A percentile compares a stretch with the other conserved stretches of the same genome.
These are phyloP conservation scores for Anguilla pacifica DNA, from an alignment of 2,797 vertebrate genomes.

Conservation along the genomic window DNA sequence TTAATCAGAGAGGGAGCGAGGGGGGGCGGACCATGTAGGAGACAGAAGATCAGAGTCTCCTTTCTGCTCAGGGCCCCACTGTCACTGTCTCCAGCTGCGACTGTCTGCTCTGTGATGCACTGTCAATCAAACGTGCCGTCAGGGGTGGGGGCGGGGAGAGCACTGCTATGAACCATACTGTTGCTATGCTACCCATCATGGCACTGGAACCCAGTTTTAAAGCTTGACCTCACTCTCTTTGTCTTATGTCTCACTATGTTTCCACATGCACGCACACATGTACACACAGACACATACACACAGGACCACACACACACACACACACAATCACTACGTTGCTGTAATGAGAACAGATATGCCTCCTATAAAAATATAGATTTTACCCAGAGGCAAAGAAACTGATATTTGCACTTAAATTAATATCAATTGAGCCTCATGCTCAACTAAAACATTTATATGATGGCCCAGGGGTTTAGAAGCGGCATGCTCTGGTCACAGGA, in stretches of 20 bases:
- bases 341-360: background rate
- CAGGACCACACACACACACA: background rate
- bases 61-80: background rate
- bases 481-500: background rate
- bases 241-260: too few relatives aligned
- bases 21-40: background rate
- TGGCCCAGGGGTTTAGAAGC: background rate
- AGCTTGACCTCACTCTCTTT: too few relatives aligned
- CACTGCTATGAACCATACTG: background rate
- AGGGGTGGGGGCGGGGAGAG: background rate
- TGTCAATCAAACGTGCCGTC: background rate
- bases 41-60: background rate
- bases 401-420: background rate
- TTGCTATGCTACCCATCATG: background rate
- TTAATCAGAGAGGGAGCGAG: slow-evolving; percentile 20
- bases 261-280: too few relatives aligned
- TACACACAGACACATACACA: too few relatives aligned
- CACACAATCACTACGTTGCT: background rate
- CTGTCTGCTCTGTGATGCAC: background rate
- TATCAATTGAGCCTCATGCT: background rate
- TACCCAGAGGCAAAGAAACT: background rate
- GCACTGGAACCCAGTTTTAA: background rate
- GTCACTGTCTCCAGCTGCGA: background rate
- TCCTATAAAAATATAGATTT: background rate
- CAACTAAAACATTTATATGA: background rate